Evolutionary conservation across 2,113 vertebrate species (phyloP).

Genomic region (Myotis lucifugus): DNA sequence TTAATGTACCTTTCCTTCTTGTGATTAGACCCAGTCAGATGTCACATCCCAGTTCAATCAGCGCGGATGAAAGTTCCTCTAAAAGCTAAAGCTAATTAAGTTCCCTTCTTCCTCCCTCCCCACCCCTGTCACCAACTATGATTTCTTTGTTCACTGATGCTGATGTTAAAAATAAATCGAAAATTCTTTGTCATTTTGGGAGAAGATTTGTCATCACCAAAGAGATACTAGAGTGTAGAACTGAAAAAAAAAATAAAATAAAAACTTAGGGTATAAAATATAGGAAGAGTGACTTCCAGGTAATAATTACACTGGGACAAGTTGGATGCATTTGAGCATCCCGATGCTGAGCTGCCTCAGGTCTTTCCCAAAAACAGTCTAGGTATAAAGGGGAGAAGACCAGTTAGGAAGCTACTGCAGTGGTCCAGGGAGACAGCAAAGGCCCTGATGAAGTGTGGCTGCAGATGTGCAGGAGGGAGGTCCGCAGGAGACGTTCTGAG

Average conservation of each 20-base stretch:
- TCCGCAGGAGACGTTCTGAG: background rate
- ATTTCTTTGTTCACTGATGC: conserved; percentile 52
- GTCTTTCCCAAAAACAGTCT: background rate
- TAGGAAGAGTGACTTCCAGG: background rate
- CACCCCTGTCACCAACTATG: background rate
- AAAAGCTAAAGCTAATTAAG: conserved; percentile 32
- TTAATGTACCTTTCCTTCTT: conserved; percentile 22
- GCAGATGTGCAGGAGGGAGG: background rate
- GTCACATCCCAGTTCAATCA: background rate
- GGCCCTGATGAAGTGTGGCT: background rate
- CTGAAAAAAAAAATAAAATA: background rate
- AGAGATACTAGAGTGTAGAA: background rate
- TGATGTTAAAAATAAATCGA: conserved; percentile 63
- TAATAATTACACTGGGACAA: background rate
- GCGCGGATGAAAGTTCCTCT: background rate
- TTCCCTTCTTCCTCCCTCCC: background rate
- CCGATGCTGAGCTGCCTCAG: background rate
- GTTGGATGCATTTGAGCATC: background rate
- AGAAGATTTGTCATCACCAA: conserved; percentile 27
- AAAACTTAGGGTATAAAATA: background rate
- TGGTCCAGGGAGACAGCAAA: background rate
- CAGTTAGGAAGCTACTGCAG: background rate
- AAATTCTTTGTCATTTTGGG: conserved; percentile 63
- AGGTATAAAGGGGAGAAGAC: background rate
- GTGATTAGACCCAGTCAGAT: conserved; percentile 10